Conservation (phyloP, 1,140 invertebrate species). For the Leptestheria dahalacensis region DNA sequence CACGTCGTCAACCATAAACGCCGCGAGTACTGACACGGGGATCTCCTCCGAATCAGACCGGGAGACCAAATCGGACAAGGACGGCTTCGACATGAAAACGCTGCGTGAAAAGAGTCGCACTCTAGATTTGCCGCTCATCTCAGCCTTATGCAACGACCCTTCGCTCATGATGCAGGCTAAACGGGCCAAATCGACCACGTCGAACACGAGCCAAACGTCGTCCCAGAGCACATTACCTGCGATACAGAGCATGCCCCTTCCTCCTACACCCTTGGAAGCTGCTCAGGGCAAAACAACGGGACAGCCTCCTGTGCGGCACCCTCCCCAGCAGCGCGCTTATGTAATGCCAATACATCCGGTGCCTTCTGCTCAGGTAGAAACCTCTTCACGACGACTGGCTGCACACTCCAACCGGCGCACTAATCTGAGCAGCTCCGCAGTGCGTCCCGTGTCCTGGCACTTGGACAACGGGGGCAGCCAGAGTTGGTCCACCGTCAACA, state of each 20-base stretch:
- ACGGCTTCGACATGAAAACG: slow-evolving; percentile 55
- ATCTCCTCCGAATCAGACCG: slow-evolving; percentile 16
- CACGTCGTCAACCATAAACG: slow-evolving; percentile 14
- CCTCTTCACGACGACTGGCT: background rate
- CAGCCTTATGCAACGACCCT: slow-evolving; percentile 73
- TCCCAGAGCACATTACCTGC: background rate
- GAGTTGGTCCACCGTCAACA: slow-evolving; percentile 6
- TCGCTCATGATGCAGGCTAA: slow-evolving; percentile 70
- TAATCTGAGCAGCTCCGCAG: background rate
- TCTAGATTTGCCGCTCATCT: slow-evolving; percentile 70
- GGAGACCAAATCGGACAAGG: slow-evolving; percentile 10
- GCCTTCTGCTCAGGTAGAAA: background rate
- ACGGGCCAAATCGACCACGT: slow-evolving; percentile 9
- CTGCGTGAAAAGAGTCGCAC: slow-evolving; percentile 72
- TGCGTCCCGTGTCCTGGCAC: slow-evolving; percentile 21
- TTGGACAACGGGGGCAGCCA: slow-evolving; percentile 15
- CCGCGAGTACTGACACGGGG: slow-evolving; percentile 14
- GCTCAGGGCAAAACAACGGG: slow-evolving; percentile 14
- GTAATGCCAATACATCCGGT: slow-evolving; percentile 11
- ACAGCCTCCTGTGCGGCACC: slow-evolving; percentile 1
- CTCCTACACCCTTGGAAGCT: slow-evolving; percentile 13
- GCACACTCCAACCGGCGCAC: background rate
- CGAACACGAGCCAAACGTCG: background rate
- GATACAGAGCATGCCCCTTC: slow-evolving; percentile 15
- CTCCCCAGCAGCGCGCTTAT: slow-evolving; percentile 39